Evolutionary conservation across 2,113 vertebrate genomes (phyloP).

Genomic region (Oryzias curvinotus): DNA sequence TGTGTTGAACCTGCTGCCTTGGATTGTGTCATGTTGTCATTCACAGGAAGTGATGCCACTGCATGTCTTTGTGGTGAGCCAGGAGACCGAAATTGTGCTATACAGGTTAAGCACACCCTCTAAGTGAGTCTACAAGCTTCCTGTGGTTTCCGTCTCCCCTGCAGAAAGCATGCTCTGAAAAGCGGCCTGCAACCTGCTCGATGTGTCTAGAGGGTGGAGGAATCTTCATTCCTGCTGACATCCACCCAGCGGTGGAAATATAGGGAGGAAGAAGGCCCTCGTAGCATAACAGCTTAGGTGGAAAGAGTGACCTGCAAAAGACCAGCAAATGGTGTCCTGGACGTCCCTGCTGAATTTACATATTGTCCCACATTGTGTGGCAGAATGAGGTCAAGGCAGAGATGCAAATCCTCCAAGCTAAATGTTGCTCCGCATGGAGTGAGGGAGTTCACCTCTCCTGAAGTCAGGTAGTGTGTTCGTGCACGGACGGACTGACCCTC

Average conservation of each 20-base stretch:
- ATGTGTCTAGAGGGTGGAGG: constrained; percentile 7
- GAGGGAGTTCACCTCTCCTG: constrained; percentile 24
- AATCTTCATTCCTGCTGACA: constrained; percentile 6
- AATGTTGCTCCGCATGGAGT: constrained; percentile 1
- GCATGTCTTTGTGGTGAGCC: constrained; percentile 32
- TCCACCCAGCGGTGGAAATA: constrained; percentile 35
- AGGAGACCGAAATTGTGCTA: constrained; percentile 16
- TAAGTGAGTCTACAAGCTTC: constrained; percentile 40
- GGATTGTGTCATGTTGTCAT: constrained; percentile 42
- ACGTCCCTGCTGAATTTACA: constrained; percentile 33
- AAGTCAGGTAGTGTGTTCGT: constrained; percentile 24
- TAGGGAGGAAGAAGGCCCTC: constrained; percentile 18
- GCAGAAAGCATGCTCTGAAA: constrained; percentile 36
- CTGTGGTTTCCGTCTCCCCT: constrained; percentile 59
- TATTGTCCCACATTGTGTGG: constrained; percentile 34
- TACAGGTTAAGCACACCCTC: constrained; percentile 4
- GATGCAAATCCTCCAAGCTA: neutral
- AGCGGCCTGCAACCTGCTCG: constrained; percentile 1
- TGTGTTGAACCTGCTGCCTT: constrained; percentile 23
- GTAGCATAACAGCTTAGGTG: constrained; percentile 40
- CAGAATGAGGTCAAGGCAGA: constrained; percentile 42
- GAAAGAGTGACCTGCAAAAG: constrained; percentile 20
- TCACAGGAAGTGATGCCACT: constrained; percentile 60
- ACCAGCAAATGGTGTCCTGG: constrained; percentile 7
- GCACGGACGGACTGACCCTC: constrained; percentile 18